A percentile compares a stretch with the other conserved stretches of the same genome.
phyloP scores from a whole-genome alignment of 2,797 vertebrate species.

The Anableps anableps region DNA sequence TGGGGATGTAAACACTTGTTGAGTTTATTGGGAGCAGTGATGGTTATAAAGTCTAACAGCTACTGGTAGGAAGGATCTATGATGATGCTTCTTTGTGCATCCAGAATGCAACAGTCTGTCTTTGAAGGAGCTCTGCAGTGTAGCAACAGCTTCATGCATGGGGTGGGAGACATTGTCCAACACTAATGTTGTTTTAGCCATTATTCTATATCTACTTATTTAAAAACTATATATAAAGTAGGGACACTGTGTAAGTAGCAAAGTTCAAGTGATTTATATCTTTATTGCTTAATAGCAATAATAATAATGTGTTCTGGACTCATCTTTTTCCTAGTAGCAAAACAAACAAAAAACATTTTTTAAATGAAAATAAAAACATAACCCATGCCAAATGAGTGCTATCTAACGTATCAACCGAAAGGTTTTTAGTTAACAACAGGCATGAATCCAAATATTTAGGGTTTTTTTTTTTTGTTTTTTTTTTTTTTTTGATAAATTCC shows the following conservation, averaged over 20 bases:
- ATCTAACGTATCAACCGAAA: background rate
- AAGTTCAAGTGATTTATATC: background rate
- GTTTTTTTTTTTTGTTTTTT: background rate
- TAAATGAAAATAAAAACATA: background rate
- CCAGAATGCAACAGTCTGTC: too few species aligned
- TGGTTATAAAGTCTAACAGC: too few species aligned
- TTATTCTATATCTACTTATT: background rate
- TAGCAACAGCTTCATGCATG: too few species aligned
- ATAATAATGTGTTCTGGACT: background rate
- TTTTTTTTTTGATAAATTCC: background rate
- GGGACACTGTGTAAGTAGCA: background rate
- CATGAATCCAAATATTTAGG: background rate
- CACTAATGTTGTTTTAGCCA: background rate
- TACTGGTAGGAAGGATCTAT: too few species aligned
- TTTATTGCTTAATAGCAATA: background rate
- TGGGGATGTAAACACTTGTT: too few species aligned
- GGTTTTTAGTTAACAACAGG: background rate
- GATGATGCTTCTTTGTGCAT: too few species aligned
- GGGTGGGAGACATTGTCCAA: background rate
- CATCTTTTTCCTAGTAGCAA: background rate
- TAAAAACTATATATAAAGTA: background rate
- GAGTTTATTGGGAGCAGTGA: too few species aligned
- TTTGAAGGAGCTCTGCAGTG: too few species aligned
- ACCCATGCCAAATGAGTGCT: background rate
- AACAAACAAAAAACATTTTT: background rate